Base-by-base conservation (phyloP, 2,113 vertebrate genomes). In the Centropristis striata region DNA sequence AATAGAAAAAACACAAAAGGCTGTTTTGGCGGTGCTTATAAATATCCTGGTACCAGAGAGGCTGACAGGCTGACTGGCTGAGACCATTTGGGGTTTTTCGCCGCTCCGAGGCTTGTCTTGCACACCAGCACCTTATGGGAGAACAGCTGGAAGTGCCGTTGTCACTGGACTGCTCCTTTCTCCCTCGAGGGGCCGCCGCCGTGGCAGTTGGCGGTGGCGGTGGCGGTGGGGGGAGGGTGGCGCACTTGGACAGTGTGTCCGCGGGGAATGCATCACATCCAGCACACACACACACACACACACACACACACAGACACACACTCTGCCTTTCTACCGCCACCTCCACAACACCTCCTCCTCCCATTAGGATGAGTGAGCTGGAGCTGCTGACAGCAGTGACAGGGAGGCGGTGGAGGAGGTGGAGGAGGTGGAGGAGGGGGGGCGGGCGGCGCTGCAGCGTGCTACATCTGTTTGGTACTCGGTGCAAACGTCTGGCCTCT, bases 311-410 rank as follows among this genome's bases (percentile, higher is more conserved):
- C 54, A 75, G n/a, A 41, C 60, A 72, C 76, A 75, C 54, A 18
- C 21, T 2, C 51, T 59, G 8, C 73, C 71, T 18, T 18, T 49
- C 51, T 15, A 9, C 68, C n/a, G 0, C 51, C 47, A 54, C 50
- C 61, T 60, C 37, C 77, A 23, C 78, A 77, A 57, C 72, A 68
- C 84, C 75, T 20, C 71, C 66, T 78, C 76, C 59, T 64, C 78
- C 81, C 77, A 80, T 90, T 87, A 86, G 75, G 79, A 71, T 46
- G 80, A 88, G 66, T 54, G 81, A 87, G 82, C 75, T 78, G 25
- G 37, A 54, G 81, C 83, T 87, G 83, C 79, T 90, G 90, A 90
- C 85, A 86, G 84, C 78, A 7, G 25, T 91, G 90, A 90, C 84
- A 15, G 61, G 74, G 82, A 70, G 66, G 50, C 37, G 46, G 64